A percentile compares a stretch with the other conserved stretches of the same genome.
These are phyloP conservation scores for Notiomystis cincta DNA, from an alignment of 2,113 vertebrate genomes.

Conservation along the genomic window DNA sequence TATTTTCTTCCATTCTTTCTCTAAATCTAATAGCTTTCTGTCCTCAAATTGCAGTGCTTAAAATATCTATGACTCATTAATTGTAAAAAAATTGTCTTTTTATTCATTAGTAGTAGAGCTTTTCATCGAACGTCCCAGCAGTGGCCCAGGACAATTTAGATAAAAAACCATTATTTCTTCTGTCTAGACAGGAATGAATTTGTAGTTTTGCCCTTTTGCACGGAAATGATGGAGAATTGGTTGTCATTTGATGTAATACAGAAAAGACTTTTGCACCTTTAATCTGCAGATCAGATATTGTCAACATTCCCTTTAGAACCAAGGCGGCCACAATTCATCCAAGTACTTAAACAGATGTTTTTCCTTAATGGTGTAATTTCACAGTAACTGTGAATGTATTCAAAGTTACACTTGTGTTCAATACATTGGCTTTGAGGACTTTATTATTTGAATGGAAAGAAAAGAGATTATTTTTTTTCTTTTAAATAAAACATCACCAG, in stretches of 20 bases:
- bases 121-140: constrained; percentile 35
- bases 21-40: constrained; percentile 35
- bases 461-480: background rate
- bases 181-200: constrained; percentile 49
- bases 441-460: background rate
- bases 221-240: background rate
- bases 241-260: background rate
- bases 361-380: background rate
- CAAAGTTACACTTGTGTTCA: background rate
- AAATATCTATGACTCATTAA: constrained; percentile 63
- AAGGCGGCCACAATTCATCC: background rate
- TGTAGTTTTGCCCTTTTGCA: constrained; percentile 29
- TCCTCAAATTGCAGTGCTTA: constrained; percentile 27
- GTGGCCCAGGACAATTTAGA: constrained; percentile 39
- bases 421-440: background rate
- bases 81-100: constrained; percentile 37
- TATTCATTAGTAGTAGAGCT: constrained; percentile 49
- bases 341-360: background rate
- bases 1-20: constrained; percentile 46
- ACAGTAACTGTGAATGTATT: background rate
- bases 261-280: background rate
- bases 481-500: background rate
- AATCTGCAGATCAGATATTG: background rate
- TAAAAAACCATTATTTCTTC: constrained; percentile 31
- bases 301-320: background rate